These are phyloP conservation scores for Dilophus febrilis DNA, from an alignment of 2,888 invertebrate species.

Conservation along the genomic window DNA sequence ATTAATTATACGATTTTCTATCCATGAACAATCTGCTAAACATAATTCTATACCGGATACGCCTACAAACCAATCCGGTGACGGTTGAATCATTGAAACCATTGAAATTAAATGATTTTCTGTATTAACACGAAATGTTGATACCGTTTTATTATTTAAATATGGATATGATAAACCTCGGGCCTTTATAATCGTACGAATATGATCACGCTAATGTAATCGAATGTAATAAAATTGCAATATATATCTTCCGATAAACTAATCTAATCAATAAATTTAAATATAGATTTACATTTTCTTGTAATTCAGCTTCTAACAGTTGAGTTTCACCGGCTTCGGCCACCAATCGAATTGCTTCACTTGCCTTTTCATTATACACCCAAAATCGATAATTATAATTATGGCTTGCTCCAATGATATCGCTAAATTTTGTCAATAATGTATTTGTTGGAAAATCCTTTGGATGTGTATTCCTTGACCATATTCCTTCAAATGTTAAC, in stretches of 20 bases:
- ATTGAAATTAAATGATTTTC: slow-evolving; percentile 86
- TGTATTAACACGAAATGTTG: slow-evolving; percentile 76
- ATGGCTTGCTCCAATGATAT: slow-evolving; percentile 91
- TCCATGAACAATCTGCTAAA: slow-evolving; percentile 80
- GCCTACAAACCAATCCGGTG: slow-evolving; percentile 96
- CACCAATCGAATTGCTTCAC: slow-evolving; percentile 18
- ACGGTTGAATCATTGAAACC: slow-evolving; percentile 89
- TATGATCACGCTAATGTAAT: slow-evolving; percentile 71
- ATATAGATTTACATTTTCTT: not conserved
- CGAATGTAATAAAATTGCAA: too few relatives aligned
- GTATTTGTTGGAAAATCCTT: slow-evolving; percentile 84
- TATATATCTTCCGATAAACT: too few relatives aligned
- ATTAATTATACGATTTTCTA: slow-evolving; percentile 60
- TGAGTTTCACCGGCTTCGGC: not conserved
- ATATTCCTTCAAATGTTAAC: slow-evolving; percentile 81
- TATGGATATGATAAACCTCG: slow-evolving; percentile 80
- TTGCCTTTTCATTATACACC: slow-evolving; percentile 68
- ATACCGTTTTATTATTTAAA: slow-evolving; percentile 72
- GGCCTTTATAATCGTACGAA: slow-evolving; percentile 86
- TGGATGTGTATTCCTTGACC: slow-evolving; percentile 92
- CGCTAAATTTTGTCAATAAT: slow-evolving; percentile 86
- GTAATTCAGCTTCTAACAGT: not conserved
- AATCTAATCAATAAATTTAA: too few relatives aligned
- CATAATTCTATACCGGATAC: slow-evolving; percentile 84
- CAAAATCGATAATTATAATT: slow-evolving; percentile 63